Evolutionary conservation across 2,797 vertebrate genomes (phyloP).

Genomic region (Sebastes diaconus): DNA sequence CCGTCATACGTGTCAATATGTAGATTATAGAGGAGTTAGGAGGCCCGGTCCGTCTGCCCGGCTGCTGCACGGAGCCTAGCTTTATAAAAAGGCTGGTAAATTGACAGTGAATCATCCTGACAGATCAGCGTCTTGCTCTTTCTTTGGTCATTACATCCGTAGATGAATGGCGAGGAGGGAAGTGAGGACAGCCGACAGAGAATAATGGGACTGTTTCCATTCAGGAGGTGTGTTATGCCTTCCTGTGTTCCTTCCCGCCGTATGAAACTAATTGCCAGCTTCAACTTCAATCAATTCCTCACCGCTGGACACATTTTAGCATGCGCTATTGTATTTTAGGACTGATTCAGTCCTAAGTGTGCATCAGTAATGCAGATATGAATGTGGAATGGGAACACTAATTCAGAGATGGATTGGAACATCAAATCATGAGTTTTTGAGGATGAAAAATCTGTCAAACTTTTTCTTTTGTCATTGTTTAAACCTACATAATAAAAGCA

Average conservation of each 20-base stretch:
- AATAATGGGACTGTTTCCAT: conserved; percentile 71
- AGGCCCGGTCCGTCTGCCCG: conserved; percentile 11
- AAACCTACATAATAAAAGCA: not conserved
- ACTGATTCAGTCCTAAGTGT: conserved; percentile 5
- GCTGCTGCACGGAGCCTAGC: conserved; percentile 27
- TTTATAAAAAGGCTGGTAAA: conserved; percentile 58
- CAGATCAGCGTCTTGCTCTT: conserved; percentile 70
- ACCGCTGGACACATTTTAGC: conserved; percentile 23
- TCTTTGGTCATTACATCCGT: conserved; percentile 64
- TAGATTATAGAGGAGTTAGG: conserved; percentile 31
- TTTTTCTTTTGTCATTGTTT: not conserved
- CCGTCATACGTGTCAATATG: conserved; percentile 49
- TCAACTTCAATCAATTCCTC: conserved; percentile 59
- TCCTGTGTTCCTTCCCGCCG: conserved; percentile 14
- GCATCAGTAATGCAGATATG: conserved; percentile 21
- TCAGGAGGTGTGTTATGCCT: conserved; percentile 50
- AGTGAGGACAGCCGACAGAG: conserved; percentile 53
- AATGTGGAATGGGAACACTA: not conserved
- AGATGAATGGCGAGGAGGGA: conserved; percentile 66
- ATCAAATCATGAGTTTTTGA: not conserved
- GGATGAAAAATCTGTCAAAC: not conserved
- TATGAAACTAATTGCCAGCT: conserved; percentile 56
- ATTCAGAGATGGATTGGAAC: not conserved
- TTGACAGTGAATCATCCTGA: conserved; percentile 79
- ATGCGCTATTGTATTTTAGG: conserved; percentile 23